phyloP scores from a whole-genome alignment of 1,140 invertebrate genomes.

The Drosophila arizonae region DNA sequence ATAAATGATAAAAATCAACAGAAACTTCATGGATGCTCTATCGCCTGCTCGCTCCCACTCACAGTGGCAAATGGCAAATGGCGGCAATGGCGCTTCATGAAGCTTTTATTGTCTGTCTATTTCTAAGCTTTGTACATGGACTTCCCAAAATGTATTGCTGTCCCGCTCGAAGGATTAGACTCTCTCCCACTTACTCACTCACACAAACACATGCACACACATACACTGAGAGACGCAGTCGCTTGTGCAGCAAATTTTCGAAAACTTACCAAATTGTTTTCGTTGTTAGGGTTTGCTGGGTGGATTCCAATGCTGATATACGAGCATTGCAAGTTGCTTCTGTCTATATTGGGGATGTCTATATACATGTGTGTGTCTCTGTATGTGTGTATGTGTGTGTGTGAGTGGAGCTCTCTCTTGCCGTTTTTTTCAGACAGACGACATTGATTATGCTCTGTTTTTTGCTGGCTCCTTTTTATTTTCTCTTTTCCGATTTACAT shows the following conservation, averaged over 20 bases:
- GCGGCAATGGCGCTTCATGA: constrained; percentile 72
- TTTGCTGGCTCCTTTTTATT: constrained; percentile 46
- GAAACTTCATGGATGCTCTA: constrained; percentile 74
- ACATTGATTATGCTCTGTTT: constrained; percentile 78
- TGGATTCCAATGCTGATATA: constrained; percentile 81
- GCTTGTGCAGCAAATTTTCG: constrained; percentile 73
- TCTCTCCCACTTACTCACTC: constrained; percentile 40
- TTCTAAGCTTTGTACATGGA: constrained; percentile 81
- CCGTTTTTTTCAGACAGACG: constrained; percentile 55
- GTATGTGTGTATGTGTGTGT: constrained; percentile 25
- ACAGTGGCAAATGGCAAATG: constrained; percentile 41
- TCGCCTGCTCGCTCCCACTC: constrained; percentile 39
- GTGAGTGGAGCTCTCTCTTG: constrained; percentile 11
- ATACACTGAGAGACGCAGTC: constrained; percentile 14
- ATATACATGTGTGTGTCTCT: constrained; percentile 36
- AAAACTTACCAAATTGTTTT: constrained; percentile 82
- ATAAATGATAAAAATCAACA: constrained; percentile 83
- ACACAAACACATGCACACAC: constrained; percentile 22
- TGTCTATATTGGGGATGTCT: constrained; percentile 57
- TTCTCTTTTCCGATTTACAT: constrained; percentile 45
- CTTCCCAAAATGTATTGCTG: constrained; percentile 51
- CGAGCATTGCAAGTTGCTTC: constrained; percentile 54
- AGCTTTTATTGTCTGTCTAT: constrained; percentile 82
- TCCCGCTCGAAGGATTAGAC: constrained; percentile 52
- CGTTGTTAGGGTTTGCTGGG: constrained; percentile 75